Base-by-base conservation (phyloP, 1,140 invertebrate genomes). In the Orius laevigatus region DNA sequence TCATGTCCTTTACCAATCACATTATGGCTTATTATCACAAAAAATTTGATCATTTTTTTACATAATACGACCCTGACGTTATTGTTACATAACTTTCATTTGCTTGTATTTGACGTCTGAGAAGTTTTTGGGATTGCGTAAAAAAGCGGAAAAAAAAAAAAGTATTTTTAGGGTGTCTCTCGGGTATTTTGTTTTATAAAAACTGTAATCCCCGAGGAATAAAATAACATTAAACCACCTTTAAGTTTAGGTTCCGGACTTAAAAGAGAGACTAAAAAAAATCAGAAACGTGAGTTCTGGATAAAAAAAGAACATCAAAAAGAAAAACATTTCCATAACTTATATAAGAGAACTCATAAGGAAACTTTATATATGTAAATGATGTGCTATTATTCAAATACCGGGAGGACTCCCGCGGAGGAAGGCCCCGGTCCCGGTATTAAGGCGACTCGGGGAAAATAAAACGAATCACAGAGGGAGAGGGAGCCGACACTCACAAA, bases 341-440 rank as follows among this genome's bases (percentile, higher is more conserved):
- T 46, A 46, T 46, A 33, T 46, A 46, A 46, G 44, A 33, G 39
- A 10, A 20, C 31, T 33, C 44, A 46, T 46, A 34, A 42, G 40
- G 31, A 16, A n/a, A 46, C 31, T 46, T 46, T 46, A 46, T 46
- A 46, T 46, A 46, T 46, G 44, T 46, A 46, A 46, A 46, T 46
- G 32, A 25, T 15, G 44, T 10, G 44, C 44, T 46, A 46, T 46
- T 46, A 46, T 46, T 46, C 44, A 46, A 46, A 46, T 46, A 25
- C 9, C 19, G 40, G 25, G 42, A 16, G 25, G 44, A 31, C 20
- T 18, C 44, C 44, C 32, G 44, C 44, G 32, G 44, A 33, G 44
- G n/a, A 34, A 46, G 31, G 35, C 32, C 20, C 35, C 44, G 44
- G 44, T 33, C 18, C 15, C 36, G n/a, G 15, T 38, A 38, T 38